Percentiles rank a stretch among this genome's conserved stretches.
These are phyloP conservation scores for Agrochola circellaris DNA, from an alignment of 2,888 invertebrate genomes.

Conservation along the genomic window DNA sequence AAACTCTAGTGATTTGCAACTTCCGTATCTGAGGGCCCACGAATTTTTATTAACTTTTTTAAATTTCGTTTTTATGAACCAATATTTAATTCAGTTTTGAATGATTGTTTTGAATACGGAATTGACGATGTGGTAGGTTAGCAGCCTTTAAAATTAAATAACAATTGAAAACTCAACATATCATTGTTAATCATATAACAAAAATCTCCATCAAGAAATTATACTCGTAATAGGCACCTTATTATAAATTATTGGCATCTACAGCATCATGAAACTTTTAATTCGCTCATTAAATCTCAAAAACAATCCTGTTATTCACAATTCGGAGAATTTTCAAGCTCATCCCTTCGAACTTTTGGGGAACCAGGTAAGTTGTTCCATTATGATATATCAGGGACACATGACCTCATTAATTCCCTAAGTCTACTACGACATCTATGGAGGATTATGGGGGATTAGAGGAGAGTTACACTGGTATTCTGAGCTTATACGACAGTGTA, in stretches of 20 bases:
- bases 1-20: slow-evolving; percentile 83
- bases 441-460: slow-evolving; percentile 46
- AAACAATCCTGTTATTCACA: slow-evolving; percentile 20
- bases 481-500: slow-evolving; percentile 28
- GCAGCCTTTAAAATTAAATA: not conserved
- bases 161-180: not conserved
- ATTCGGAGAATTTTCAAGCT: slow-evolving; percentile 34
- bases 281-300: slow-evolving; percentile 32
- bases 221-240: not conserved
- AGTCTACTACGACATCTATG: slow-evolving; percentile 48
- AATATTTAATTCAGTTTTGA: slow-evolving; percentile 9
- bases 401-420: slow-evolving; percentile 68
- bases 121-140: not conserved
- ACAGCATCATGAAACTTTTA: slow-evolving; percentile 26
- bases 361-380: slow-evolving; percentile 25
- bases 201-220: not conserved
- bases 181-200: not conserved
- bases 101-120: not conserved
- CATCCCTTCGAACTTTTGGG: slow-evolving; percentile 26
- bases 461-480: slow-evolving; percentile 48
- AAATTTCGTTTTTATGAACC: slow-evolving; percentile 8
- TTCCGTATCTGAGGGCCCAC: slow-evolving; percentile 77
- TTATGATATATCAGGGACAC: slow-evolving; percentile 64
- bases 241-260: slow-evolving; percentile 14
- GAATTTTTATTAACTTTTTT: slow-evolving; percentile 51